Evolutionary conservation across 2,797 vertebrate species (phyloP).

Genomic region (Hippopotamyrus pictus): DNA sequence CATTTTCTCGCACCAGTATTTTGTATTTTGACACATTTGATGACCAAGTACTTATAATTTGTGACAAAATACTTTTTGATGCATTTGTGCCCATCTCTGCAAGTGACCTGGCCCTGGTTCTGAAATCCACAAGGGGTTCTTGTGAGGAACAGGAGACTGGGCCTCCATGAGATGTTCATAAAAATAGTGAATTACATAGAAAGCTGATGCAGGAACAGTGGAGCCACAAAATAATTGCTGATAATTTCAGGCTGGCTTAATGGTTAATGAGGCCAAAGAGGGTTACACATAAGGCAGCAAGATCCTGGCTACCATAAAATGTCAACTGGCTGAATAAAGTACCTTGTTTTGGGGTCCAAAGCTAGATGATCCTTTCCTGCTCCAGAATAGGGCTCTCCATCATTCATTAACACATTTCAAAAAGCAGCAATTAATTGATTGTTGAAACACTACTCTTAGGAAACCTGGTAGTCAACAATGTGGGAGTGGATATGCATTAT

Average conservation of each 20-base stretch:
- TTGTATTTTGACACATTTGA: no score
- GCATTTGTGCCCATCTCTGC: not conserved
- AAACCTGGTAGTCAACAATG: not conserved
- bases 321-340: not conserved
- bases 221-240: not conserved
- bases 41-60: not conserved
- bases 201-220: not conserved
- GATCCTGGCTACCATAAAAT: not conserved
- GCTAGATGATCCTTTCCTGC: not conserved
- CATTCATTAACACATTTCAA: constrained; percentile 34
- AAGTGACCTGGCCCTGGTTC: not conserved
- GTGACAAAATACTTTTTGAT: not conserved
- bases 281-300: not conserved
- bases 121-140: not conserved
- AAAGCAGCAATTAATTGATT: constrained; percentile 34
- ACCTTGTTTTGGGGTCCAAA: not conserved
- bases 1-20: not conserved
- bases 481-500: not conserved
- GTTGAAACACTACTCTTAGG: constrained; percentile 2
- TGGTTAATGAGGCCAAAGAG: not conserved
- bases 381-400: constrained; percentile 9
- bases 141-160: not conserved
- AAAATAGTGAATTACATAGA: not conserved
- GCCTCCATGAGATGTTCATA: not conserved
- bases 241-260: not conserved